phyloP scores from a whole-genome alignment of 2,113 vertebrate species.

The Psammodynastes pulverulentus region DNA sequence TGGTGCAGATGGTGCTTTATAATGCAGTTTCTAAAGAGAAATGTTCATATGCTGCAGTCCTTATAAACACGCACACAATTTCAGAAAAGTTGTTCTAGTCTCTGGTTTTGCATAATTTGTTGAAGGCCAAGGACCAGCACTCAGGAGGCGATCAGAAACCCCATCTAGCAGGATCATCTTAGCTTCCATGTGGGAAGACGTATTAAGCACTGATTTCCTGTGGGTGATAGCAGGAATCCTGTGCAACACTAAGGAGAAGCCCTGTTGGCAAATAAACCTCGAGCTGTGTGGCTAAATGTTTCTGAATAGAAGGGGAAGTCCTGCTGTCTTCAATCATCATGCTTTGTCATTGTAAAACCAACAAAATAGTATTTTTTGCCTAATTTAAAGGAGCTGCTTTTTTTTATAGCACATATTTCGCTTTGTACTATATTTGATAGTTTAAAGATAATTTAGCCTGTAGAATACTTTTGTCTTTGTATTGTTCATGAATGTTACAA shows the following conservation, averaged over 20 bases:
- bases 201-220: slow-evolving; percentile 47
- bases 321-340: slow-evolving; percentile 68
- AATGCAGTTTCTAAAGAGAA: slow-evolving; percentile 62
- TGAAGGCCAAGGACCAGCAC: slow-evolving; percentile 58
- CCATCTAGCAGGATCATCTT: slow-evolving; percentile 33
- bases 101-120: slow-evolving; percentile 61
- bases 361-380: slow-evolving; percentile 67
- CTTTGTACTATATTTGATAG: slow-evolving; percentile 81
- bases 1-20: slow-evolving; percentile 64
- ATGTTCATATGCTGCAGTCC: slow-evolving; percentile 63
- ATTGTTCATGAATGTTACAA: slow-evolving; percentile 77
- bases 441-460: slow-evolving; percentile 74
- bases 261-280: slow-evolving; percentile 59
- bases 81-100: slow-evolving; percentile 60
- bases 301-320: slow-evolving; percentile 55
- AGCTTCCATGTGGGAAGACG: slow-evolving; percentile 43
- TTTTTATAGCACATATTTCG: slow-evolving; percentile 78
- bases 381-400: slow-evolving; percentile 81
- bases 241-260: slow-evolving; percentile 40
- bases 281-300: slow-evolving; percentile 70
- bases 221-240: slow-evolving; percentile 47
- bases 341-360: slow-evolving; percentile 73
- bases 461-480: slow-evolving; percentile 77
- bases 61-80: slow-evolving; percentile 65
- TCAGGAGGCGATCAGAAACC: slow-evolving; percentile 35